Evolutionary conservation across 1,140 invertebrate genomes (phyloP).

Genomic region (Eupristina koningsbergeri): DNA sequence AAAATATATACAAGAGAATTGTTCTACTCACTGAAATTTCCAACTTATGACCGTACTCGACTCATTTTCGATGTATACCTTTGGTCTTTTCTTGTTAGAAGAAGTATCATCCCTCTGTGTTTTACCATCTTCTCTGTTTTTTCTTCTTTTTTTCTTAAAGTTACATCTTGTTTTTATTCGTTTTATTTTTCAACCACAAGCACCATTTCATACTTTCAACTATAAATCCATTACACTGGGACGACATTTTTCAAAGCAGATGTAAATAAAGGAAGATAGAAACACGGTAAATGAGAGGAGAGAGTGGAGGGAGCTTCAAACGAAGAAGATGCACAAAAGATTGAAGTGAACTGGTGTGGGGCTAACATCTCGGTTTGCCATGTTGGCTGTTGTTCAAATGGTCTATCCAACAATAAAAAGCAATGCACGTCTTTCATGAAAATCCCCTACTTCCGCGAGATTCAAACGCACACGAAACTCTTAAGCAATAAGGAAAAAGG

Average conservation of each 20-base stretch:
- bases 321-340: background rate
- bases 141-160: conserved; percentile 44
- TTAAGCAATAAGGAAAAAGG: conserved; percentile 22
- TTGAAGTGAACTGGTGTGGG: conserved; percentile 14
- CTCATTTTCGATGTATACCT: background rate
- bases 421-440: conserved; percentile 63
- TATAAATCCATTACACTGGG: conserved; percentile 63
- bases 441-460: conserved; percentile 60
- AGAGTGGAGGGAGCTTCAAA: no score
- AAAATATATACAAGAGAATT: background rate
- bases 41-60: background rate
- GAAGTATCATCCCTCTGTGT: no score
- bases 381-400: conserved; percentile 71
- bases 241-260: conserved; percentile 49
- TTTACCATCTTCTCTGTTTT: background rate
- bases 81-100: conserved; percentile 6
- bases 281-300: background rate
- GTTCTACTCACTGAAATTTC: conserved; percentile 11
- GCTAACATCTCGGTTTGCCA: conserved; percentile 23
- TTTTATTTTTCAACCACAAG: background rate
- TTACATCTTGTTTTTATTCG: background rate
- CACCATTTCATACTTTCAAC: conserved; percentile 22
- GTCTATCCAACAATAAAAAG: conserved; percentile 68
- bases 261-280: background rate
- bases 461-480: conserved; percentile 60